Conservation (phyloP, 2,888 invertebrate genomes). For the Catocala nupta region DNA sequence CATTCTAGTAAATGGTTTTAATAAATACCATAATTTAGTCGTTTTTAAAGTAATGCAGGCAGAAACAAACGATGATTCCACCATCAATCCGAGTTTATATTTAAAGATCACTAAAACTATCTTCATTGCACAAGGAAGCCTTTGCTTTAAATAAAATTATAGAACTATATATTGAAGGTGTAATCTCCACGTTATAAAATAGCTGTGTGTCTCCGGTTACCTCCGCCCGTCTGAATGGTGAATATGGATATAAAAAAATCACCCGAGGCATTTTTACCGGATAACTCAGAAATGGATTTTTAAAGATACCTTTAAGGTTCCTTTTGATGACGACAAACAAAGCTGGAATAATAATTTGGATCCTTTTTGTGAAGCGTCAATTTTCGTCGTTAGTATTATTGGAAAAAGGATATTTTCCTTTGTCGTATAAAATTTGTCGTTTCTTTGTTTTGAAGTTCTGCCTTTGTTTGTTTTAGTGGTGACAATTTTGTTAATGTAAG, state of each 20-base stretch:
- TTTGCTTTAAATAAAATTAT: no score
- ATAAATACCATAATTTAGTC: no score
- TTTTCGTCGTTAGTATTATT: slow-evolving; percentile 63
- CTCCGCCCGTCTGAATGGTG: slow-evolving; percentile 47
- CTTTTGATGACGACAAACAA: slow-evolving; percentile 72
- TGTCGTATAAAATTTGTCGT: slow-evolving; percentile 41
- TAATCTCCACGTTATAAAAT: not conserved
- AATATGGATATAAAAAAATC: slow-evolving; percentile 63
- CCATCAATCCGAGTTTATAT: no score
- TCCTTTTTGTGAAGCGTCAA: slow-evolving; percentile 57
- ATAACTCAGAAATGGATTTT: slow-evolving; percentile 63
- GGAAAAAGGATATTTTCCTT: slow-evolving; percentile 59
- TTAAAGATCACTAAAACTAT: no score
- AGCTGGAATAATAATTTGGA: slow-evolving; percentile 68
- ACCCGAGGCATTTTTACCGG: slow-evolving; percentile 54
- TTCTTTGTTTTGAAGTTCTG: slow-evolving; percentile 42
- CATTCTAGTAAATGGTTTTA: no score
- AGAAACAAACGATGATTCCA: no score
- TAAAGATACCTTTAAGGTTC: slow-evolving; percentile 60
- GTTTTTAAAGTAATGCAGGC: no score
- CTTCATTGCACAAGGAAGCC: no score
- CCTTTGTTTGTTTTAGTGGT: slow-evolving; percentile 39
- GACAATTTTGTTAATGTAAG: slow-evolving; percentile 36
- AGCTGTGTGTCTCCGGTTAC: slow-evolving; percentile 42
- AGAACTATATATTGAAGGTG: no score